These are phyloP conservation scores for Agrilus cyanescens DNA, from an alignment of 2,888 invertebrate species.

Conservation along the genomic window DNA sequence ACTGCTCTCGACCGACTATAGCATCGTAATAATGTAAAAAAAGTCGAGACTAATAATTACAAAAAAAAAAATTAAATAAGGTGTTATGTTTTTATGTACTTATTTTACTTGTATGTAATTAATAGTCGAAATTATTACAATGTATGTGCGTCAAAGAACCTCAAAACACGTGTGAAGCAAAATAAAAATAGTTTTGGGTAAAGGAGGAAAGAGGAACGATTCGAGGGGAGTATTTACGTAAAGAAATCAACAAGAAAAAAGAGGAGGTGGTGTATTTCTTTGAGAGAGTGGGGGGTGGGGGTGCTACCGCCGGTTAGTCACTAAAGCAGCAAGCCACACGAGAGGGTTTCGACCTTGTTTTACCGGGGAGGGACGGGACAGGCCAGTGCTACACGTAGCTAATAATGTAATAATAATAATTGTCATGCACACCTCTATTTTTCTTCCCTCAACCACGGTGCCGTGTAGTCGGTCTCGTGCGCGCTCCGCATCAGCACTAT, in stretches of 20 bases:
- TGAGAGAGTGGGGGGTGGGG: conserved; percentile 21
- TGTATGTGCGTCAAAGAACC: conserved; percentile 39
- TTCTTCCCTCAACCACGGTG: conserved; percentile 99
- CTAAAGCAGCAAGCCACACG: conserved; percentile 39
- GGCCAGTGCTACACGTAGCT: conserved; percentile 52
- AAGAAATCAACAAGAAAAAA: not conserved
- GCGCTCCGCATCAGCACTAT: conserved; percentile 99
- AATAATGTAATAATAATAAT: conserved; percentile 33
- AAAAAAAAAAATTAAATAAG: too few species aligned
- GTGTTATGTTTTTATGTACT: conserved; percentile 5
- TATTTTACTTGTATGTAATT: conserved; percentile 5
- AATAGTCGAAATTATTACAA: conserved; percentile 13
- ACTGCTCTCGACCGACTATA: too few species aligned
- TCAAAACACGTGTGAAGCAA: conserved; percentile 39
- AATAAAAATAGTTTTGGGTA: too few species aligned
- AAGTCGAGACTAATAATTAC: too few species aligned
- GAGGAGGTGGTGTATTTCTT: not conserved
- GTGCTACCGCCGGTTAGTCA: conserved; percentile 37
- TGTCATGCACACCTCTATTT: conserved; percentile 99
- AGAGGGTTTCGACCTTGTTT: conserved; percentile 37
- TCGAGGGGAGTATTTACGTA: not conserved
- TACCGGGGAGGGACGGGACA: conserved; percentile 39
- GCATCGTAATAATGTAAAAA: too few species aligned
- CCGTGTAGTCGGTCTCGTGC: conserved; percentile 99
- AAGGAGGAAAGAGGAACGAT: too few species aligned